phyloP scores from a whole-genome alignment of 35 echinoderm and acorn worm species.

The Chiridota heheva region DNA sequence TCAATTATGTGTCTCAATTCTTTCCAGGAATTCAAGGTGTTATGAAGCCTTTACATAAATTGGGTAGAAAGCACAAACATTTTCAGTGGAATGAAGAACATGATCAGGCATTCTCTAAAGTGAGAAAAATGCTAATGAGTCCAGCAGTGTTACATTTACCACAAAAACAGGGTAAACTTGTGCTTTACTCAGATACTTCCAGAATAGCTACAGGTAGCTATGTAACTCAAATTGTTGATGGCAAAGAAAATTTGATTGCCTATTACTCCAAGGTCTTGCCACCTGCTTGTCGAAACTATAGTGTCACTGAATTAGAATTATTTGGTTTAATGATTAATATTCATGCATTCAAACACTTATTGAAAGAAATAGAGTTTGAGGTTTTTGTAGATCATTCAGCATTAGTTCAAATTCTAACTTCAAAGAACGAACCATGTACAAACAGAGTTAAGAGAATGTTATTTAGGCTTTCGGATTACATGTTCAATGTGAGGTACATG shows the following conservation, averaged over 20 bases:
- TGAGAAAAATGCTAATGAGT: constrained; percentile 29
- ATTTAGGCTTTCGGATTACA: not conserved
- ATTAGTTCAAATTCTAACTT: not conserved
- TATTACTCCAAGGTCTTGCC: constrained; percentile 43
- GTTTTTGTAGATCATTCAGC: too few relatives aligned
- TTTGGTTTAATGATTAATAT: constrained; percentile 33
- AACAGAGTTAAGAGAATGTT: not conserved
- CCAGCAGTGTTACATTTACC: constrained; percentile 20
- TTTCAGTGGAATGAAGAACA: constrained; percentile 35
- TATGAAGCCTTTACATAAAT: constrained; percentile 8
- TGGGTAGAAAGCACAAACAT: constrained; percentile 7
- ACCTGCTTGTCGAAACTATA: constrained; percentile 13
- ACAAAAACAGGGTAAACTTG: constrained; percentile 12
- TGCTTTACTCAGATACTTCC: constrained; percentile 42
- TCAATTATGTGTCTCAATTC: constrained; percentile 16
- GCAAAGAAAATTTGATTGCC: constrained; percentile 12
- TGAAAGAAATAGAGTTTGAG: not conserved
- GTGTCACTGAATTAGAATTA: constrained; percentile 39
- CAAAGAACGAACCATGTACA: not conserved
- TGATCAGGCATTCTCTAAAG: constrained; percentile 11
- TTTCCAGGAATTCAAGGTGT: constrained; percentile 22
- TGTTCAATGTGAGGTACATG: not conserved
- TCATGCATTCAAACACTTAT: not conserved
- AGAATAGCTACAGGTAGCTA: constrained; percentile 34
- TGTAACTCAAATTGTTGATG: constrained; percentile 37